These are phyloP conservation scores for Poecile atricapillus DNA, from an alignment of 2,113 vertebrate genomes.

Conservation along the genomic window DNA sequence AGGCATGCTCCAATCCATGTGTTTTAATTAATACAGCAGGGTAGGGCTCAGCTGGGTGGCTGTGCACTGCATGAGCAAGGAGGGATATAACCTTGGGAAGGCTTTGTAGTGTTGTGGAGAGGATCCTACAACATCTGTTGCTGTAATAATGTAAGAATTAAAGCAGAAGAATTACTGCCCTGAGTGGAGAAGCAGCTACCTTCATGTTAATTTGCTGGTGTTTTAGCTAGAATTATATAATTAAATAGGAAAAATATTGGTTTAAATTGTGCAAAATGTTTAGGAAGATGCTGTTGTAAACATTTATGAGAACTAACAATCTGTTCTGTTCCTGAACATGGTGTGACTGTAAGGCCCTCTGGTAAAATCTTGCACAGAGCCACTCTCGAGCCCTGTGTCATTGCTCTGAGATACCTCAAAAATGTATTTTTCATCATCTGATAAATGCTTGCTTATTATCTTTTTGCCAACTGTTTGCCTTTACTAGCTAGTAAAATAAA, in stretches of 20 bases:
- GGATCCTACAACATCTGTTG: neutral
- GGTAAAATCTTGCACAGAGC: neutral
- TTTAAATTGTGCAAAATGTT: neutral
- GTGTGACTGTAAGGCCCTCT: neutral
- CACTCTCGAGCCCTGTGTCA: neutral
- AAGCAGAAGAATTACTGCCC: neutral
- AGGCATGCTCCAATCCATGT: neutral
- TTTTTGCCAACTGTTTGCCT: constrained; percentile 18
- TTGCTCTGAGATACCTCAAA: neutral
- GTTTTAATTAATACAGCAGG: neutral
- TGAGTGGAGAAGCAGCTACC: neutral
- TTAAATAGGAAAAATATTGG: neutral
- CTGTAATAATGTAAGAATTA: neutral
- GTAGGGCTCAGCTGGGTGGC: constrained; percentile 9
- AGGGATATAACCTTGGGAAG: neutral
- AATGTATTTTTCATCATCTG: neutral
- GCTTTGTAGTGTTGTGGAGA: neutral
- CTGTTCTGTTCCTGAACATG: neutral
- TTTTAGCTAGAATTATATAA: neutral
- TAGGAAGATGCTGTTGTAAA: neutral
- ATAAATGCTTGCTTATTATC: constrained; percentile 28
- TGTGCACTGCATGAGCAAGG: neutral
- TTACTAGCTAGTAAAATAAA: constrained; percentile 39
- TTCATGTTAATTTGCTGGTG: neutral
- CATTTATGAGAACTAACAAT: neutral